Evolutionary conservation across 1,140 invertebrate species (phyloP).

Genomic region (Cecropterus lyciades): DNA sequence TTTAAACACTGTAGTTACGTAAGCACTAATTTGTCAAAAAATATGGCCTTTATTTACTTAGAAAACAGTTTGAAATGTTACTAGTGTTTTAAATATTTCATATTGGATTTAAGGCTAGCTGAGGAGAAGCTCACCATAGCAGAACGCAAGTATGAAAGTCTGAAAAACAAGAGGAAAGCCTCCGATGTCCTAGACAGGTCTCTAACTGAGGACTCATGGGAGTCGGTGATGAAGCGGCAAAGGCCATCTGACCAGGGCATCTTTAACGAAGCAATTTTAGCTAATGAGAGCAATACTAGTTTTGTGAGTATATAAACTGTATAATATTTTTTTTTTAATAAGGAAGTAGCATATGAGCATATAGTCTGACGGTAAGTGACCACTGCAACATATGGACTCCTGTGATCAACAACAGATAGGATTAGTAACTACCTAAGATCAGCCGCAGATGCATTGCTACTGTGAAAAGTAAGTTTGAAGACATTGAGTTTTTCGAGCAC

Average conservation of each 20-base stretch:
- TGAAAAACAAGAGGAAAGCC: constrained; percentile 45
- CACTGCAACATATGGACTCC: too few species aligned
- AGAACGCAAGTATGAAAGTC: constrained; percentile 38
- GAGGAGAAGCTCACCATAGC: constrained; percentile 38
- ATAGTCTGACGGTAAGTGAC: too few species aligned
- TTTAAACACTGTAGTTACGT: too few species aligned
- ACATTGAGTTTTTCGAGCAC: too few species aligned
- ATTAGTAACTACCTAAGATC: too few species aligned
- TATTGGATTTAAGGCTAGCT: constrained; percentile 32
- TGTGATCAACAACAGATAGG: too few species aligned
- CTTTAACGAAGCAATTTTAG: constrained; percentile 10
- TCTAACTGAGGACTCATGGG: constrained; percentile 26
- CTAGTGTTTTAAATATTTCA: too few species aligned
- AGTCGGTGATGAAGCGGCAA: constrained; percentile 25
- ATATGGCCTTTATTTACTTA: too few species aligned
- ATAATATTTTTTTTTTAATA: not conserved
- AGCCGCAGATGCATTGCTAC: too few species aligned
- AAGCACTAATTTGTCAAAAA: too few species aligned
- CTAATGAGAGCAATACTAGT: constrained; percentile 37
- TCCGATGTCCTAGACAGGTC: constrained; percentile 24
- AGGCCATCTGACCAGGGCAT: constrained; percentile 12
- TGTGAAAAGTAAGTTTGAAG: too few species aligned
- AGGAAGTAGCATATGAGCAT: not conserved
- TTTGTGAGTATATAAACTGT: constrained; percentile 43
- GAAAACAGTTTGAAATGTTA: too few species aligned